A percentile compares a stretch with the other conserved stretches of the same genome.
These are phyloP conservation scores for Ceraclea dissimilis DNA, from an alignment of 2,888 invertebrate species.

Conservation along the genomic window DNA sequence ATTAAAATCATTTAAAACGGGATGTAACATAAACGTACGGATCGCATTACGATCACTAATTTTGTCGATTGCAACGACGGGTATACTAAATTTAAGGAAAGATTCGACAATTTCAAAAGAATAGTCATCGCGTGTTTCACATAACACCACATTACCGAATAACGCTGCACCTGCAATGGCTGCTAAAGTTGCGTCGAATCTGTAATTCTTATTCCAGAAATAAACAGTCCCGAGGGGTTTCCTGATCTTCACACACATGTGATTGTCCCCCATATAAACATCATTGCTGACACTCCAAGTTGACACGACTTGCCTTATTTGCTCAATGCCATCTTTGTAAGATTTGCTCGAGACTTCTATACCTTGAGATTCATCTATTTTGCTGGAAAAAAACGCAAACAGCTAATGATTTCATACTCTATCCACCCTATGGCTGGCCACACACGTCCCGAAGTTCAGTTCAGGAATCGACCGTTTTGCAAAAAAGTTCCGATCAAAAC, in stretches of 20 bases:
- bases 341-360: too few relatives aligned
- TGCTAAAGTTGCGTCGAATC: slow-evolving; percentile 20
- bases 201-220: slow-evolving; percentile 27
- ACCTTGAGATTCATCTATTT: too few relatives aligned
- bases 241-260: neutral
- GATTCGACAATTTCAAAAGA: slow-evolving; percentile 12
- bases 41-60: neutral
- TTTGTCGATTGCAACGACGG: slow-evolving; percentile 7
- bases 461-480: too few relatives aligned
- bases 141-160: slow-evolving; percentile 32
- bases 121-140: neutral
- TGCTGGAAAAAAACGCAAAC: too few relatives aligned
- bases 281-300: neutral
- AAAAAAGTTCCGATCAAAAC: too few relatives aligned
- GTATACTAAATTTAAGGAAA: slow-evolving; percentile 12
- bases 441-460: too few relatives aligned
- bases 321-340: neutral
- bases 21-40: neutral
- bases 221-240: slow-evolving; percentile 28
- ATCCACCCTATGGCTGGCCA: too few relatives aligned
- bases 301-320: neutral
- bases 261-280: neutral
- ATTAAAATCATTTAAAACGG: slow-evolving; percentile 46
- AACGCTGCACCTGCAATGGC: slow-evolving; percentile 30
- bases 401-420: too few relatives aligned